Evolutionary conservation across 2,113 vertebrate species (phyloP).

Genomic region (Microtus ochrogaster): DNA sequence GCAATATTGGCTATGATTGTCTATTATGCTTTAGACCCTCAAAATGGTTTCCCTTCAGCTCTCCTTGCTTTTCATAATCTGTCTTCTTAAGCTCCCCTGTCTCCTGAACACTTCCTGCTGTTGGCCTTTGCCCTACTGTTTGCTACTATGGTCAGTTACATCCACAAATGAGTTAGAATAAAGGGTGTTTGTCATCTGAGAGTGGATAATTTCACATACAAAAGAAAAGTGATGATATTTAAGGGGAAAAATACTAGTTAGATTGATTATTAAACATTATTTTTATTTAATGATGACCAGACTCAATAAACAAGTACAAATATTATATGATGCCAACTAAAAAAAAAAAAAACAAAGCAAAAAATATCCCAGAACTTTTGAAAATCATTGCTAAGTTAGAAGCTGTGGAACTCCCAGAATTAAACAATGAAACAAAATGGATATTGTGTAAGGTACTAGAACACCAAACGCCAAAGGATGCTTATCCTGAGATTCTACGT

Average conservation of each 20-base stretch:
- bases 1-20: background rate
- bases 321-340: background rate
- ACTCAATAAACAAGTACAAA: background rate
- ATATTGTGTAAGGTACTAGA: background rate
- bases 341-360: background rate
- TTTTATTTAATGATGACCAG: background rate
- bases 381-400: background rate
- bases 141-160: background rate
- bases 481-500: background rate
- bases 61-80: background rate
- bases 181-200: background rate
- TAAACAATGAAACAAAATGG: constrained; percentile 34
- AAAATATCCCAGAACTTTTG: background rate
- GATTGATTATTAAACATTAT: background rate
- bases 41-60: background rate
- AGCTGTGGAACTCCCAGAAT: background rate
- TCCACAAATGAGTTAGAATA: background rate
- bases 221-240: background rate
- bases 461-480: constrained; percentile 23
- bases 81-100: background rate
- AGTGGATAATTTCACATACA: background rate
- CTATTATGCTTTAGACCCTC: background rate
- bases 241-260: background rate
- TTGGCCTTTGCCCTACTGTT: background rate
- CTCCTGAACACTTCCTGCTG: no score